Conservation (phyloP, 1,140 invertebrate genomes). For the Tenebrio molitor region DNA sequence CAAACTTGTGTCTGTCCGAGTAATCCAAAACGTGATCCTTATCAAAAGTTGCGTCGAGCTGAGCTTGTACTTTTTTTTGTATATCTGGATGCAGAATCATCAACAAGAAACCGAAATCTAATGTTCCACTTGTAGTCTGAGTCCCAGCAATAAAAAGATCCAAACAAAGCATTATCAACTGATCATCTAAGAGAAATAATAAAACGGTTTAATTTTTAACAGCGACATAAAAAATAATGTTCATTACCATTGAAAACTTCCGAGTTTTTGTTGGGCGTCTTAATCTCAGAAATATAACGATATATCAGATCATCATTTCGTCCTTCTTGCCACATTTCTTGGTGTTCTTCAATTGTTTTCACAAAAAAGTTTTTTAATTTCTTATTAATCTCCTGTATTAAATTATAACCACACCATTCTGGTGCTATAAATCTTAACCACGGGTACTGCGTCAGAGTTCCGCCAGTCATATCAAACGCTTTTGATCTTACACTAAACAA, state of each 20-base stretch:
- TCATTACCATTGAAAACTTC: slow-evolving; percentile 53
- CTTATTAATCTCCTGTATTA: slow-evolving; percentile 75
- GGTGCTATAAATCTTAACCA: slow-evolving; percentile 80
- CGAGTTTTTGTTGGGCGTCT: slow-evolving; percentile 56
- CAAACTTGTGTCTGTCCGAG: slow-evolving; percentile 32
- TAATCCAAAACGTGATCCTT: slow-evolving; percentile 65
- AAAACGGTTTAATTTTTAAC: too few relatives aligned
- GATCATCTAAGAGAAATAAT: slow-evolving; percentile 78
- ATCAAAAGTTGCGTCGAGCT: slow-evolving; percentile 84
- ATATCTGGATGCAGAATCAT: slow-evolving; percentile 83
- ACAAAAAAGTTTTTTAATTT: slow-evolving; percentile 73
- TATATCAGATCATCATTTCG: slow-evolving; percentile 81
- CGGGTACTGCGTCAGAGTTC: slow-evolving; percentile 76
- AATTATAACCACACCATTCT: slow-evolving; percentile 75
- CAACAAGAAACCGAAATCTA: slow-evolving; percentile 84
- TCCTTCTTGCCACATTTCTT: slow-evolving; percentile 67
- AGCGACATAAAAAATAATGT: too few relatives aligned
- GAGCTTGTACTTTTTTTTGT: slow-evolving; percentile 82
- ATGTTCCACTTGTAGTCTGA: slow-evolving; percentile 84
- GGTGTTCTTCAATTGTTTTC: slow-evolving; percentile 75
- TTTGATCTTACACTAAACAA: slow-evolving; percentile 73
- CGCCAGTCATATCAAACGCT: slow-evolving; percentile 80
- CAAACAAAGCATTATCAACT: slow-evolving; percentile 81
- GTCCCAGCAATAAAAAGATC: slow-evolving; percentile 88
- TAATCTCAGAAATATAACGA: slow-evolving; percentile 80